These are phyloP conservation scores for Tiliqua scincoides DNA, from an alignment of 2,113 vertebrate genomes.

Conservation along the genomic window DNA sequence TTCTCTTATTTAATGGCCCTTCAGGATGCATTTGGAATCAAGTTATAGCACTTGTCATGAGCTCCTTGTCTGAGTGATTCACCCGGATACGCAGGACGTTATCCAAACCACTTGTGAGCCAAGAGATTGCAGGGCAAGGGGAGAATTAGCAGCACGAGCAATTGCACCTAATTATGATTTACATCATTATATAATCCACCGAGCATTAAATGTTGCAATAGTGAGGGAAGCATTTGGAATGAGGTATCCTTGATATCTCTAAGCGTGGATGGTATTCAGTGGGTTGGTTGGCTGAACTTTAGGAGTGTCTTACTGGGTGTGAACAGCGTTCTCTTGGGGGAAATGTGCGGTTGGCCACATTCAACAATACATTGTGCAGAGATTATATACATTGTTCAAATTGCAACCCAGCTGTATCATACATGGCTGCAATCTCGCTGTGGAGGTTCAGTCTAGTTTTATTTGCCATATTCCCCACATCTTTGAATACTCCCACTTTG, in stretches of 20 bases:
- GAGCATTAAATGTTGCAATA: slow-evolving; percentile 2
- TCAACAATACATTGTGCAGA: background rate
- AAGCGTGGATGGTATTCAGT: background rate
- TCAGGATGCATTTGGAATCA: background rate
- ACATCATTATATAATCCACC: background rate
- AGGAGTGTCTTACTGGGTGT: background rate
- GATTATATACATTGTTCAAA: slow-evolving; percentile 45
- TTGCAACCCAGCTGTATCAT: background rate
- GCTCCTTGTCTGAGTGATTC: background rate
- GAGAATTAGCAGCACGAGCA: background rate
- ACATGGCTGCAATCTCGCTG: background rate
- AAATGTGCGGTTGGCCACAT: background rate
- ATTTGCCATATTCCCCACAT: background rate
- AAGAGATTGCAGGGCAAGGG: background rate
- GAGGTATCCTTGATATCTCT: slow-evolving; percentile 25
- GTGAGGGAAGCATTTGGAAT: slow-evolving; percentile 19
- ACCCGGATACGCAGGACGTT: too few relatives aligned
- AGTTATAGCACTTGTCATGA: background rate
- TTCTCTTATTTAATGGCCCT: slow-evolving; percentile 8
- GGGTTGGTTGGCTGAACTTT: slow-evolving; percentile 12
- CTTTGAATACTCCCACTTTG: background rate
- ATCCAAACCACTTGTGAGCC: background rate
- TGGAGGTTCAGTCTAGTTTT: slow-evolving; percentile 6
- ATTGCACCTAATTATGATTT: background rate
- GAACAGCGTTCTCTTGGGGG: background rate